Conservation (phyloP, 2,113 vertebrate species). For the Antennarius striatus region DNA sequence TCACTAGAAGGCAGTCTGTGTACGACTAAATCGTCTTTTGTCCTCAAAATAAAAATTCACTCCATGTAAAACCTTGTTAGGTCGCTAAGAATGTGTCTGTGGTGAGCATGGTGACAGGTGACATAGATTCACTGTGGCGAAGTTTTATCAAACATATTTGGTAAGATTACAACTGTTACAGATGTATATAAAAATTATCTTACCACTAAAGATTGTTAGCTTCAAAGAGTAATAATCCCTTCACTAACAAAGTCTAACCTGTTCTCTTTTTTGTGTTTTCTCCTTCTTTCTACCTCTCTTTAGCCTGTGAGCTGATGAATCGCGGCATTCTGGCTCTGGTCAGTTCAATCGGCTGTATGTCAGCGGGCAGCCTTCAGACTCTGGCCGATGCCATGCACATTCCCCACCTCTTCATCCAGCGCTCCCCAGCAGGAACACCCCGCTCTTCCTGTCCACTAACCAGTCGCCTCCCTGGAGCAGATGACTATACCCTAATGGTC, state of each 20-base stretch:
- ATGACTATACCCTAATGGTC: conserved; percentile 97
- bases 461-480: conserved; percentile 81
- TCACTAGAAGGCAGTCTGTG: conserved; percentile 1
- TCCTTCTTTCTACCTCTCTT: conserved; percentile 33
- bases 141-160: conserved; percentile 11
- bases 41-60: conserved; percentile 12
- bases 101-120: conserved; percentile 22
- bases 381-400: conserved; percentile 98
- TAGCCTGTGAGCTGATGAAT: conserved; percentile 99
- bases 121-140: conserved; percentile 16
- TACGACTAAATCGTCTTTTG: conserved; percentile 13
- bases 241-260: not conserved
- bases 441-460: conserved; percentile 89
- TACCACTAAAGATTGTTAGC: not conserved
- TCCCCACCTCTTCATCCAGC: conserved; percentile 97
- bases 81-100: not conserved
- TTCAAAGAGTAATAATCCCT: too few species aligned
- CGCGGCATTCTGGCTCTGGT: conserved; percentile 97
- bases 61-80: conserved; percentile 4
- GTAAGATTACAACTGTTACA: not conserved
- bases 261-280: not conserved
- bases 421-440: conserved; percentile 86
- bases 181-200: too few species aligned
- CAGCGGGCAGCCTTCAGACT: conserved; percentile 92
- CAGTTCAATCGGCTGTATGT: conserved; percentile 97